Evolutionary conservation across 2,888 invertebrate species (phyloP).

Genomic region (Gymnocheta viridis): DNA sequence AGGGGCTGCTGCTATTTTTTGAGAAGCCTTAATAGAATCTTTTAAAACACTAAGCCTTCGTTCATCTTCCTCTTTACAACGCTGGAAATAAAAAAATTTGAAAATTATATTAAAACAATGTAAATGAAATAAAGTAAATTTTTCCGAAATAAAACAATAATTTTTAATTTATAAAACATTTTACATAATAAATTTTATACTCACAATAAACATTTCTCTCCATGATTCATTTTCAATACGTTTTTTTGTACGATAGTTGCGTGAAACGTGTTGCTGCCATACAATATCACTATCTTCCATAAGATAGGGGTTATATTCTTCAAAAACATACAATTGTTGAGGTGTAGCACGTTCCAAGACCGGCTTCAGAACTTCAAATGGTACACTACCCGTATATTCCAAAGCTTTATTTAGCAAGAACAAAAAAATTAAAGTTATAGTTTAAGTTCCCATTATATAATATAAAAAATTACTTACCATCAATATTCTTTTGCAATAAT

Average conservation of each 20-base stretch:
- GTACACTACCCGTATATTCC: conserved; percentile 96
- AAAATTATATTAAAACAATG: not conserved
- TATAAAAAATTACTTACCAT: conserved; percentile 84
- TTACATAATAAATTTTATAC: conserved; percentile 62
- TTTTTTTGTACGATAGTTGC: conserved; percentile 88
- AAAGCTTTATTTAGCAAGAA: conserved; percentile 84
- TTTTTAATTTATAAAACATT: no score
- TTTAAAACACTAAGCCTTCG: conserved; percentile 90
- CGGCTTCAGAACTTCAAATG: conserved; percentile 93
- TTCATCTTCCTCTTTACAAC: conserved; percentile 93
- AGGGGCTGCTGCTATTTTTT: conserved; percentile 88
- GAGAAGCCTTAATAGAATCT: conserved; percentile 90
- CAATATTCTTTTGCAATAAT: conserved; percentile 95
- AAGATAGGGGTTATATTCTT: conserved; percentile 95
- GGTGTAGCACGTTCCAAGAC: conserved; percentile 94
- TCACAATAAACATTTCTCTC: conserved; percentile 94
- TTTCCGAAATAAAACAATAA: no score
- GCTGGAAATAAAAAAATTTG: conserved; percentile 81
- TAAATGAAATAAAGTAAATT: no score
- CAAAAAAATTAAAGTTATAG: not conserved
- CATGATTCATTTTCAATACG: conserved; percentile 93
- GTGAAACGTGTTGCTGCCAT: conserved; percentile 93
- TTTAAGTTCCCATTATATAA: not conserved
- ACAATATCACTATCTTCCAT: conserved; percentile 94
- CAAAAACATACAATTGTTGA: conserved; percentile 91